Evolutionary conservation across 2,113 vertebrate species (phyloP).

Genomic region (mouse (Mus musculus)): DNA sequence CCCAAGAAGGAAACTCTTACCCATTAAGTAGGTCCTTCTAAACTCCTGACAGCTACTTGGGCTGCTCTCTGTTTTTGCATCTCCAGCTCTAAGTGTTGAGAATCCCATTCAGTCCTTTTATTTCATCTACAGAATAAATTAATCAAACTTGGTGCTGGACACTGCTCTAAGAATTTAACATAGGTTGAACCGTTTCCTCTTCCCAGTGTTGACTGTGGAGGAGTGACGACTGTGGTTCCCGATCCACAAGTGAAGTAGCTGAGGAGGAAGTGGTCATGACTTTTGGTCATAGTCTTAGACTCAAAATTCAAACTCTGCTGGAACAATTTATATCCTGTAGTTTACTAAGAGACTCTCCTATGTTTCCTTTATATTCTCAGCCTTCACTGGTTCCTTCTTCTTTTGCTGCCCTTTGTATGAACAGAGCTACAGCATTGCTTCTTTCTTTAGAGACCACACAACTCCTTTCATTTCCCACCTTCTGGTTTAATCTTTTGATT

Average conservation of each 20-base stretch:
- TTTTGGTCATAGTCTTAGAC: background rate
- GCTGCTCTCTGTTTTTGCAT: background rate
- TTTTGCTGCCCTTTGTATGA: no score
- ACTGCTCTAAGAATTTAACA: background rate
- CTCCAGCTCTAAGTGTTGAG: background rate
- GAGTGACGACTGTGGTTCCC: background rate
- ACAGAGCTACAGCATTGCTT: rapidly evolving
- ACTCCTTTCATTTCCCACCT: background rate
- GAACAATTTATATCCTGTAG: background rate
- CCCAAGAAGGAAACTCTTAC: background rate
- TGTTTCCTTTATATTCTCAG: background rate
- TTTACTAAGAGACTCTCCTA: background rate
- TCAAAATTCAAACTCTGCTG: background rate
- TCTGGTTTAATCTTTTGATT: background rate
- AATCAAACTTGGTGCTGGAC: background rate
- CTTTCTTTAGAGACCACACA: rapidly evolving
- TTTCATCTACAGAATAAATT: background rate
- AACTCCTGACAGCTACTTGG: rapidly evolving
- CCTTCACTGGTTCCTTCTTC: background rate
- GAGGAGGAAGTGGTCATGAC: background rate
- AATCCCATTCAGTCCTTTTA: background rate
- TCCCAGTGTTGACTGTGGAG: background rate
- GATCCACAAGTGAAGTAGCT: background rate
- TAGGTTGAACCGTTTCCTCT: no score
- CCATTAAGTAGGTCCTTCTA: background rate